Conservation (phyloP, 2,888 invertebrate genomes). For the Maniola hyperantus region DNA sequence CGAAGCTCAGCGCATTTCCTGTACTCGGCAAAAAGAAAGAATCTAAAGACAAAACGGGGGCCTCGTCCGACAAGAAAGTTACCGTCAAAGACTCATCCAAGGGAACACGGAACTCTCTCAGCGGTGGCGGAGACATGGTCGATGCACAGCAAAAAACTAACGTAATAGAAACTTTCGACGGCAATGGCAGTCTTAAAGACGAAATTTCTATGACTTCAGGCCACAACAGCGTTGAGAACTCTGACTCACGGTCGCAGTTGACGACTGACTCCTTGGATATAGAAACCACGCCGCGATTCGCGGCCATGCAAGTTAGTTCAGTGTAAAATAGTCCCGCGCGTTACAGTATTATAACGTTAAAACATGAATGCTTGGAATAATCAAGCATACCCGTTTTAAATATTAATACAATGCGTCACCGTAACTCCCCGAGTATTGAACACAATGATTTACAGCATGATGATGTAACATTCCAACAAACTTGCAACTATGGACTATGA, state of each 20-base stretch:
- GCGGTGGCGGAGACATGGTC: constrained; percentile 74
- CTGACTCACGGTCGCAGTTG: constrained; percentile 76
- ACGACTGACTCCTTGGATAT: constrained; percentile 77
- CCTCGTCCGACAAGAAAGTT: constrained; percentile 69
- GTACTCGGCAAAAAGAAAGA: constrained; percentile 86
- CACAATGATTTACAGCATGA: too few species aligned
- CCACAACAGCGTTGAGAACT: constrained; percentile 69
- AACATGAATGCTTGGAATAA: not conserved
- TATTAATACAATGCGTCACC: not conserved
- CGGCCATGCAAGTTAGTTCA: constrained; percentile 84
- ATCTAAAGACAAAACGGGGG: constrained; percentile 70
- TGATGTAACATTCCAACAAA: not conserved
- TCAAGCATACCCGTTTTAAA: not conserved
- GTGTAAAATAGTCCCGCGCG: constrained; percentile 58
- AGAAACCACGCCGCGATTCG: constrained; percentile 76
- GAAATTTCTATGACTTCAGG: constrained; percentile 73
- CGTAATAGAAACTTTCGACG: constrained; percentile 62
- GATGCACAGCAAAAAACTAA: constrained; percentile 74
- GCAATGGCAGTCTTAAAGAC: constrained; percentile 75
- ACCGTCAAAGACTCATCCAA: constrained; percentile 74
- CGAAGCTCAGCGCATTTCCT: constrained; percentile 84
- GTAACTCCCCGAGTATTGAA: not conserved
- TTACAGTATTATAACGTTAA: not conserved
- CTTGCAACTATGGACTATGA: too few species aligned
- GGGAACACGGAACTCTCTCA: constrained; percentile 73